Base-by-base conservation (phyloP, 2,888 invertebrate species). In the Seira sanloemensis region DNA sequence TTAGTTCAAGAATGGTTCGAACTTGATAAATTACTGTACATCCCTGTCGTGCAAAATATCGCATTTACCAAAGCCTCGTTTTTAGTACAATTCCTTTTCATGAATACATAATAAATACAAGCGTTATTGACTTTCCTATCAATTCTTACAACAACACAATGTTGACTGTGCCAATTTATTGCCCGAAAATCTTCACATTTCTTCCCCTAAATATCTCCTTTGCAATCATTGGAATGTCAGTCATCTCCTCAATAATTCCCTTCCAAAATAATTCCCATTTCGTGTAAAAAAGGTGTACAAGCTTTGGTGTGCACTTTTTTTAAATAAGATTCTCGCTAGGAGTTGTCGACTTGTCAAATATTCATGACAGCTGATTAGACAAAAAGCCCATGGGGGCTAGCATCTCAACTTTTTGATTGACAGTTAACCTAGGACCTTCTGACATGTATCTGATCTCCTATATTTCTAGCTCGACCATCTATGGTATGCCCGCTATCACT, bases 311-410 rank as follows among this genome's bases (percentile, higher is more conserved):
- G 4, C 50, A 50, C 50, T 68, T 71, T 62, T 2, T 18, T n/a
- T n/a, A n/a, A 68, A 66, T 71, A 81, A 77, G 68, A 78, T 71
- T n/a, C 78, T 76, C 71, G 72, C 73, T 65, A 73, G 78, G 85
- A 88, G 87, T 85, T 88, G 87, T 86, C 86, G 83, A 78, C 88
- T 89, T 89, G 88, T 88, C 88, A 89, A 89, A 89, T 86, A 87
- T 83, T 88, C 88, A 73, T 89, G 89, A 89, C 89, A 88, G 89
- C 86, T 89, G 89, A 89, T 89, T 88, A 89, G 89, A 88, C 88
- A 88, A 88, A 88, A 89, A 89, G 87, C 89, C 88, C 88, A 87
- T 86, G 88, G 88, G 89, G 88, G 81, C 86, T 81, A 37, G 74
- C 82, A 86, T 77, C 82, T 69, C 75, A 72, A 71, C 72, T 65